A percentile compares a stretch with the other conserved stretches of the same genome.
Conservation (phyloP, 2,888 invertebrate species). For the Gymnoscelis rufifasciata region DNA sequence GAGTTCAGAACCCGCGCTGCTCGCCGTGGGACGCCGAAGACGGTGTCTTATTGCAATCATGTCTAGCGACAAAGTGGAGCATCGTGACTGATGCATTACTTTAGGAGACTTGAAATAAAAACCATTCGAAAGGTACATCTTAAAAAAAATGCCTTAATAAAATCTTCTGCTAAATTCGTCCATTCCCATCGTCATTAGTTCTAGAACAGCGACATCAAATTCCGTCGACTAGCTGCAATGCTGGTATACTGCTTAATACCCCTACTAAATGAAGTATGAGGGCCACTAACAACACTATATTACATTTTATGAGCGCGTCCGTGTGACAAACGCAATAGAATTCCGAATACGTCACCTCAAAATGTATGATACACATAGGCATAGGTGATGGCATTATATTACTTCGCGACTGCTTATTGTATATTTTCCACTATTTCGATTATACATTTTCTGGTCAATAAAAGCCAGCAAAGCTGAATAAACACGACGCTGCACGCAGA, state of each 20-base stretch:
- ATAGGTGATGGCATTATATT: slow-evolving; percentile 20
- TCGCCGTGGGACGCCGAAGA: slow-evolving; percentile 28
- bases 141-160: too few species aligned
- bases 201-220: too few species aligned
- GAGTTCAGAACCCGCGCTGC: slow-evolving; percentile 40
- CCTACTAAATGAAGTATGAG: slow-evolving; percentile 11
- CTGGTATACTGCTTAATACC: background rate
- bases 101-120: too few species aligned
- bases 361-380: slow-evolving; percentile 16
- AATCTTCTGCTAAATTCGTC: too few species aligned
- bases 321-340: slow-evolving; percentile 10
- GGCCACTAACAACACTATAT: slow-evolving; percentile 14
- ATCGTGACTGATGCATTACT: slow-evolving; percentile 16
- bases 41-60: slow-evolving; percentile 47
- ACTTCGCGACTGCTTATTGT: slow-evolving; percentile 1
- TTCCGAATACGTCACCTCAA: slow-evolving; percentile 11
- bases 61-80: slow-evolving; percentile 29
- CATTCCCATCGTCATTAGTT: too few species aligned
- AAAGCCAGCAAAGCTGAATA: background rate
- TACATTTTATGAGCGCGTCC: slow-evolving; percentile 7
- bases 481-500: background rate
- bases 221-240: background rate
- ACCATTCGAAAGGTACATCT: too few species aligned
- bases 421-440: slow-evolving; percentile 13
- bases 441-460: slow-evolving; percentile 3